Conservation (phyloP, 2,113 vertebrate species). For the Echinops telfairi region DNA sequence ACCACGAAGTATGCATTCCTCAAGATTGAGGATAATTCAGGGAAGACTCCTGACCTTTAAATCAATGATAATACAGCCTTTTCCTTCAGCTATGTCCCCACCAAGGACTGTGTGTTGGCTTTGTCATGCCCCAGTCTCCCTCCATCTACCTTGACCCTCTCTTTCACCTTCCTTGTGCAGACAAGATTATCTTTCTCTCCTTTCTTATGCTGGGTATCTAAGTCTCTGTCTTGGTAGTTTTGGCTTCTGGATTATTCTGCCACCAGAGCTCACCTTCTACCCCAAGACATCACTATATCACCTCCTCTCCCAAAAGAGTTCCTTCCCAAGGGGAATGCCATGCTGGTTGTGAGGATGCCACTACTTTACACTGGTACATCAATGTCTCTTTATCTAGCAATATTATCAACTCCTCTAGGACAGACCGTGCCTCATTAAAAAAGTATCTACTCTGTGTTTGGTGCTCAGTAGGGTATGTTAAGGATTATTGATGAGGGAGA, state of each 20-base stretch:
- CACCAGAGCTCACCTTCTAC: background rate
- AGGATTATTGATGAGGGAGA: background rate
- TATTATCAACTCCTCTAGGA: background rate
- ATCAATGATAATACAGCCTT: background rate
- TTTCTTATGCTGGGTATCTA: background rate
- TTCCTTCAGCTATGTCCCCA: background rate
- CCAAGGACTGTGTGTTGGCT: background rate
- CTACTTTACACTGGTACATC: background rate
- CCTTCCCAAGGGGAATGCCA: background rate
- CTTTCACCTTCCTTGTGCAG: background rate
- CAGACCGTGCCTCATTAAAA: background rate
- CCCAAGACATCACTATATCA: slow-evolving; percentile 1
- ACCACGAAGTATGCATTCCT: background rate
- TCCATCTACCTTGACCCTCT: background rate
- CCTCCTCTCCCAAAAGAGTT: background rate
- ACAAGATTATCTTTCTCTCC: background rate
- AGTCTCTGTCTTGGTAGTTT: background rate
- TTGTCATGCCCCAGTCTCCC: background rate
- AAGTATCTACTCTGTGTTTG: background rate
- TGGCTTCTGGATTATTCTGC: background rate
- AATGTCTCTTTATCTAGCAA: background rate
- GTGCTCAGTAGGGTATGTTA: background rate
- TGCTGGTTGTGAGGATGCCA: background rate
- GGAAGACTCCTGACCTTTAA: background rate
- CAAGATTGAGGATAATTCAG: background rate